Evolutionary conservation across 2,888 invertebrate genomes (phyloP).

Genomic region (Amblyteles armatorius): DNA sequence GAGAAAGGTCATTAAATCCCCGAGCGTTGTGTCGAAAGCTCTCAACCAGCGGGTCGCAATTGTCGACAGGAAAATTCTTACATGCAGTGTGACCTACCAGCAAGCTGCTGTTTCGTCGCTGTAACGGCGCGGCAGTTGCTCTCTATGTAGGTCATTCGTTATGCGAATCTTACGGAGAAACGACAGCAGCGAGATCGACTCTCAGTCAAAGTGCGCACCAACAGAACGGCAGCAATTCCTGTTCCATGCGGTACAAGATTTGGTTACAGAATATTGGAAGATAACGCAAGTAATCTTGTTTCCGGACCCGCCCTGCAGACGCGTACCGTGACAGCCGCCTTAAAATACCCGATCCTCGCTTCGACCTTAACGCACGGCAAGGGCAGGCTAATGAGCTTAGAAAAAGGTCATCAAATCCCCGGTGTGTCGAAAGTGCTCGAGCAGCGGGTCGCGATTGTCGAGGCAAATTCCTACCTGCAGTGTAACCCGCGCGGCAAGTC

Average conservation of each 20-base stretch:
- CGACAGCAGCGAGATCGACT: not conserved
- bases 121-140: constrained; percentile 40
- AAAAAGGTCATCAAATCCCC: not conserved
- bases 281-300: not conserved
- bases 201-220: not conserved
- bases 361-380: not conserved
- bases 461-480: constrained; percentile 27
- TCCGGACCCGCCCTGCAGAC: not conserved
- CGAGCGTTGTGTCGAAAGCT: constrained; percentile 1
- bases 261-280: not conserved
- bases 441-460: not conserved
- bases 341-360: not conserved
- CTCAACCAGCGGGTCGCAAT: not conserved
- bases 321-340: not conserved
- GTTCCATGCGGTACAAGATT: not conserved
- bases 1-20: not conserved
- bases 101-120: not conserved
- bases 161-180: constrained; percentile 78
- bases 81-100: not conserved
- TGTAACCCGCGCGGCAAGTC: not conserved
- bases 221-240: not conserved
- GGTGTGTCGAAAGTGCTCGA: not conserved
- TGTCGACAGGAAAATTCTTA: constrained; percentile 17
- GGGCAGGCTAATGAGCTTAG: not conserved
- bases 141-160: constrained; percentile 75